Evolutionary conservation across 2,113 vertebrate species (phyloP), one percentile per base, ranked within the genome.

Genomic region (Megaptera novaeangliae): DNA sequence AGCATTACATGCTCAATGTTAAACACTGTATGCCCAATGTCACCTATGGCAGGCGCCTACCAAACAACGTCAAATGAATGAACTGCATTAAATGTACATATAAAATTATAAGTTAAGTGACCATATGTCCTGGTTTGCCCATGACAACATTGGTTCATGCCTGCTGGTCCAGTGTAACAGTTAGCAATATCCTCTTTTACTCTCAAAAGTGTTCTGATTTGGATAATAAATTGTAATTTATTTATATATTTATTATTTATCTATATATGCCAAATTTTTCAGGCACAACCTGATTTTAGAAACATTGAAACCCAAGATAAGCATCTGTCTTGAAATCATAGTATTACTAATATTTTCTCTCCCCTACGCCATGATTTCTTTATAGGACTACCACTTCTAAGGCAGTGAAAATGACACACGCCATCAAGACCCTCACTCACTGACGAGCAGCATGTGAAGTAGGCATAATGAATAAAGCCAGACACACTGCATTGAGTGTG

Each of bases 401-500:
- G 3, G 9, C 13, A 52, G 72, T 34, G 64, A 59, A 82, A 74
- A 82, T 46, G 8, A 31, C 14, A n/a, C 36, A 72, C 4, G 31
- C 72, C 34, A 29, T 46, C 15, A 27, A 21, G 88, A 11, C 29
- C 29, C 41, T 81, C 61, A 34, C 5, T 39, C 25, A 14, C 17
- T n/a, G 39, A 11, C 1, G 6, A 17, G 36, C 74, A 66, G 52
- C 25, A 34, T 59, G 4, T 46, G 59, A 74, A 88, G 78, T 27
- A 36, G 82, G 27, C 0, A 1, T 3, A 46, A 44, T 6, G 82
- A 55, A 39, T 6, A 8, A 39, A 74, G 81, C 0, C 4, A 8
- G 36, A 64, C 5, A 14, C 5, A 1, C 3, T 0, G 2, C 10
- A 1, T 0, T 39, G 39, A 7, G 27, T 1, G 15, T 5, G 39